Evolutionary conservation across 2,797 vertebrate species (phyloP).

Genomic region (Brachyalestes nurse): DNA sequence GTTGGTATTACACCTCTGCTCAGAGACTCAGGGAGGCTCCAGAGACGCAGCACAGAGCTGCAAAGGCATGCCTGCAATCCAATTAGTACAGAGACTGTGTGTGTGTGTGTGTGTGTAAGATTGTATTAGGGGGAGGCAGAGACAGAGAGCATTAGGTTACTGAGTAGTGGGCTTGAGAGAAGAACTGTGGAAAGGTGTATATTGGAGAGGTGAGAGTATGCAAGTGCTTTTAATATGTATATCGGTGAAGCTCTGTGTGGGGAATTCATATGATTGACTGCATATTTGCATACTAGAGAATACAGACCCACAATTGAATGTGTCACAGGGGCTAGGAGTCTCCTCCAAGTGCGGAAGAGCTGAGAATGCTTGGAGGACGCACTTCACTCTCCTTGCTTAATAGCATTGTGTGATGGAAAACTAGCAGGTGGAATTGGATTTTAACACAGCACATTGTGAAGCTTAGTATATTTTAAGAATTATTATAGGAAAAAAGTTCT

Average conservation of each 20-base stretch:
- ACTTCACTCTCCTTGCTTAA: too few species aligned
- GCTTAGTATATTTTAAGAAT: too few species aligned
- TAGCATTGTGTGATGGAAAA: too few species aligned
- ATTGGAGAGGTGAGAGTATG: not conserved
- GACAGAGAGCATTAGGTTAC: conserved; percentile 1
- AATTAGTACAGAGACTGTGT: conserved; percentile 18
- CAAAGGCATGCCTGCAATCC: conserved; percentile 16
- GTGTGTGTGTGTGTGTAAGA: not conserved
- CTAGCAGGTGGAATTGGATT: too few species aligned
- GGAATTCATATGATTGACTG: not conserved
- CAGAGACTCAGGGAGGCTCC: conserved; percentile 11
- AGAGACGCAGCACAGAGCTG: conserved; percentile 2
- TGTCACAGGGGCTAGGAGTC: too few species aligned
- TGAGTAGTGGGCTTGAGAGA: conserved; percentile 1
- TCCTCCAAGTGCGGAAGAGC: too few species aligned
- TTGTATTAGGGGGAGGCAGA: not conserved
- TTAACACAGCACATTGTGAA: too few species aligned
- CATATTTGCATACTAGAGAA: too few species aligned
- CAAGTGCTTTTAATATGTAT: not conserved
- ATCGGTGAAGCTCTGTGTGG: not conserved
- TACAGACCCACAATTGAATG: too few species aligned
- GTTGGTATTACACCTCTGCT: conserved; percentile 9
- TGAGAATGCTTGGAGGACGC: too few species aligned
- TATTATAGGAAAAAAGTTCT: too few species aligned
- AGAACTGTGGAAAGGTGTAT: not conserved